Base-by-base conservation (phyloP, 2,888 invertebrate species). In the Thymelicus lineola region DNA sequence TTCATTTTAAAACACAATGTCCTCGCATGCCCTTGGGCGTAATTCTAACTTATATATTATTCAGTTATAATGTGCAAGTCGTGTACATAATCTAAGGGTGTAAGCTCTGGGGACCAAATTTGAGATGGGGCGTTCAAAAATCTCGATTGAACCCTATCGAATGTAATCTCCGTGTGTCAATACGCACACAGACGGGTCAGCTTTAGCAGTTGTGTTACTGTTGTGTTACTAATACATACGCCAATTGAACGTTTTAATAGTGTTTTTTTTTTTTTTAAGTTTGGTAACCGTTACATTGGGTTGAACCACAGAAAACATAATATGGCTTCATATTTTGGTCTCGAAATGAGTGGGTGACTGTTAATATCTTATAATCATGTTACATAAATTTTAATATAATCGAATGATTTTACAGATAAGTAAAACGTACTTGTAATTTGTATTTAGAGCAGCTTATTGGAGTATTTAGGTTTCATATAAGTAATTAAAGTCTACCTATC, bases 121-220 rank as follows among this genome's bases (percentile, higher is more conserved):
- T 80, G 84, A 87, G 86, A 87, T 84, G 83, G 86, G 86, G 87
- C 80, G 83, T 80, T 86, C 90, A 90, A 89, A 89, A 90, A 89
- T 90, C 88, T 82, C 77, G 76, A 80, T 80, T 76, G 80, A 79
- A 77, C 79, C 79, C 79, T 79, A 79, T 80, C 77, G 76, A 74
- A 76, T 74, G 73, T 71, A 71, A 75, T 75, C 73, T 75, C 74
- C 38, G 69, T 70, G 60, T 75, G 74, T 76, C 71, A 67, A 72
- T 72, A 71, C 59, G 38, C 79, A 77, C 81, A 79, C 79, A 78
- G 79, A 74, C 75, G 72, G 73, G 71, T 72, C 74, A 69, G 63
- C 17, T 48, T 63, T 46, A 48, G 35, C 45, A 20, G 61, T 62
- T 60, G 36, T 48, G 61, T 67, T 48, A 58, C 20, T 20, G 20